A percentile compares a stretch with the other conserved stretches of the same genome.
Conservation (phyloP, 1,140 invertebrate species). For the Samia ricini region DNA sequence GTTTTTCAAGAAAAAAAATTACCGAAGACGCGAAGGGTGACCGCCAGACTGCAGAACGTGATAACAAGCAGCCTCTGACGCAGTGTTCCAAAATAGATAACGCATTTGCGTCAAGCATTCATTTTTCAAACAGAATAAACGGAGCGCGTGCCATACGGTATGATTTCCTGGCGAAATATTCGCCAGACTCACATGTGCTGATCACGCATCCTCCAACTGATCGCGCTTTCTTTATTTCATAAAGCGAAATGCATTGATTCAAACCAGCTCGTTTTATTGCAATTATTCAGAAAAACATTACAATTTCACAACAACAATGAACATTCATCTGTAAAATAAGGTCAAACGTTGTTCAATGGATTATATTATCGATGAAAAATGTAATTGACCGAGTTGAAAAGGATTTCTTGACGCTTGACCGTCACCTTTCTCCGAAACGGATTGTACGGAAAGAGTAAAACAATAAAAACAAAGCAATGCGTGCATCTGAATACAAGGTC, state of each 20-base stretch:
- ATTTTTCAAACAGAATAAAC: slow-evolving; percentile 74
- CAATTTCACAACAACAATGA: slow-evolving; percentile 2
- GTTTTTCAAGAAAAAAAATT: slow-evolving; percentile 19
- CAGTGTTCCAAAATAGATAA: slow-evolving; percentile 75
- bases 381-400: too few species aligned
- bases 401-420: slow-evolving; percentile 30
- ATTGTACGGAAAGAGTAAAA: slow-evolving; percentile 56
- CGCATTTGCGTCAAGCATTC: slow-evolving; percentile 74
- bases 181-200: slow-evolving; percentile 44
- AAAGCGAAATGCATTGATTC: slow-evolving; percentile 25
- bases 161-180: slow-evolving; percentile 69
- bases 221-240: slow-evolving; percentile 46
- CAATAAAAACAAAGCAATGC: slow-evolving; percentile 65
- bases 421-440: slow-evolving; percentile 58
- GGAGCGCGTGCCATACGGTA: slow-evolving; percentile 59
- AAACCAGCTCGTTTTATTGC: slow-evolving; percentile 10
- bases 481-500: slow-evolving; percentile 68
- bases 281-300: neutral
- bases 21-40: slow-evolving; percentile 48
- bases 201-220: slow-evolving; percentile 50
- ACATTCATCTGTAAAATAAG: neutral
- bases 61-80: slow-evolving; percentile 65
- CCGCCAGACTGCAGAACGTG: slow-evolving; percentile 63
- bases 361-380: too few species aligned
- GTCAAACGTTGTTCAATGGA: neutral